Evolutionary conservation across 2,888 invertebrate species (phyloP).

Genomic region (Patella caerulea): DNA sequence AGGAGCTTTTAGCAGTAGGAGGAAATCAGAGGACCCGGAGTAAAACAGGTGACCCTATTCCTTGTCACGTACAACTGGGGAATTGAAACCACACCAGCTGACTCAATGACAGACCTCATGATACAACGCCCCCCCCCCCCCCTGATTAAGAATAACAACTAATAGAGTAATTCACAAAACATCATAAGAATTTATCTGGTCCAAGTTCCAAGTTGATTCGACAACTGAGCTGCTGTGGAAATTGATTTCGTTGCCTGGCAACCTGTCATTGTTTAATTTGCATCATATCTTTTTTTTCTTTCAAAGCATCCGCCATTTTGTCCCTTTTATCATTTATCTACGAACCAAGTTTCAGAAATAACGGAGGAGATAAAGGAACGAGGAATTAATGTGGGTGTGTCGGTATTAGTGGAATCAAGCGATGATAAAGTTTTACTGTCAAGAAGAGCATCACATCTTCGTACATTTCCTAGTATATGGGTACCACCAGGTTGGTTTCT

Average conservation of each 20-base stretch:
- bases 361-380: conserved; percentile 47
- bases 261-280: not conserved
- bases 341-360: conserved; percentile 35
- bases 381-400: conserved; percentile 69
- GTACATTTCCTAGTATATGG: conserved; percentile 73
- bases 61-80: too few species aligned
- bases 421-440: conserved; percentile 72
- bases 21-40: too few species aligned
- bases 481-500: conserved; percentile 70
- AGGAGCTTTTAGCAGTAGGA: too few species aligned
- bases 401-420: conserved; percentile 69
- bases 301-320: conserved; percentile 66
- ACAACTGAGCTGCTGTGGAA: not conserved
- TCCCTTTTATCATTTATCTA: too few species aligned
- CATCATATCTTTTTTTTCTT: conserved; percentile 4
- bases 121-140: too few species aligned
- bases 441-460: conserved; percentile 68
- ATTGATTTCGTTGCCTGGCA: not conserved
- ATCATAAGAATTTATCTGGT: too few species aligned
- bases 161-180: too few species aligned
- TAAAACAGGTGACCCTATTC: too few species aligned
- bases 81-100: too few species aligned
- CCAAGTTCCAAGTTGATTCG: not conserved
- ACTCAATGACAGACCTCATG: too few species aligned
- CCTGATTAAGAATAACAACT: too few species aligned